phyloP scores from a whole-genome alignment of 2,113 vertebrate genomes.

The Chloroceryle aenea region DNA sequence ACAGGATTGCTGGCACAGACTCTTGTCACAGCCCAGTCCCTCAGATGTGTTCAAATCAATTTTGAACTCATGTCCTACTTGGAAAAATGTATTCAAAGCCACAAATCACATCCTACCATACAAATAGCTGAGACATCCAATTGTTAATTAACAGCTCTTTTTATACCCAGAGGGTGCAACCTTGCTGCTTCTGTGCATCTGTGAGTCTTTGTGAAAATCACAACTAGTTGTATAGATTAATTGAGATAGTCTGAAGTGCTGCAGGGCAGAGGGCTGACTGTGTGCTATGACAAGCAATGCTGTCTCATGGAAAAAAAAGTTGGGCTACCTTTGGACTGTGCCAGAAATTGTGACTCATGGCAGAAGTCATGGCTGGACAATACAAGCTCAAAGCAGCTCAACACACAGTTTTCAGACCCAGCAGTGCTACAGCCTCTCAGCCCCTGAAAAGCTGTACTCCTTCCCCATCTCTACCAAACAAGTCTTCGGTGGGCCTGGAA shows the following conservation, averaged over 20 bases:
- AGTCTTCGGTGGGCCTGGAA: background rate
- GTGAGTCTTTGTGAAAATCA: background rate
- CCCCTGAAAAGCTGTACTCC: background rate
- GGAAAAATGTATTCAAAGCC: background rate
- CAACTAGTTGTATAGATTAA: background rate
- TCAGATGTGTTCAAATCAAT: background rate
- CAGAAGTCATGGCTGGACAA: background rate
- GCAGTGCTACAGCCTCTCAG: background rate
- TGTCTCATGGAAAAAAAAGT: background rate
- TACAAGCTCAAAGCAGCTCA: background rate
- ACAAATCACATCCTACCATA: background rate
- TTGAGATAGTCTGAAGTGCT: background rate
- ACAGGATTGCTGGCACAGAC: background rate
- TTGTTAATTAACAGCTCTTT: constrained; percentile 28
- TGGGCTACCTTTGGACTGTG: background rate
- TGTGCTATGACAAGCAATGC: background rate
- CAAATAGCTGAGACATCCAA: background rate
- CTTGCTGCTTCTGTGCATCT: background rate
- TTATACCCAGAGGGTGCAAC: background rate
- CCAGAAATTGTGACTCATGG: background rate
- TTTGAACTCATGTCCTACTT: background rate
- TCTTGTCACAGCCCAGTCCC: background rate
- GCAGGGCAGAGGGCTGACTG: background rate
- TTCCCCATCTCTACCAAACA: background rate
- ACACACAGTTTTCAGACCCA: background rate